Evolutionary conservation across 1,140 invertebrate genomes (phyloP), one percentile per base, ranked within the genome.

Genomic region (Ericerus pela): DNA sequence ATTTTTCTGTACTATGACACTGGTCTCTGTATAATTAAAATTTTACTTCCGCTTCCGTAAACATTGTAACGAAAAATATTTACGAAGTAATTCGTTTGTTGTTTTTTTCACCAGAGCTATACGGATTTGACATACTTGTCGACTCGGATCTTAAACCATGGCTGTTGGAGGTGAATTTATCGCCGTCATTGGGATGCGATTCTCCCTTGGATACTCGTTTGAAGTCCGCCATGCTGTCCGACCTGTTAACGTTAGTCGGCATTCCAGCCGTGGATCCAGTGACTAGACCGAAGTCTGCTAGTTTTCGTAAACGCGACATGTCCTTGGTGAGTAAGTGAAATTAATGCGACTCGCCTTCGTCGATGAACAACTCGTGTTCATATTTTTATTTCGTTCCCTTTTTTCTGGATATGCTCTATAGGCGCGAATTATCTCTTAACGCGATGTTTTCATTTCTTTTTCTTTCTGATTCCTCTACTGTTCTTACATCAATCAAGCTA

Each of bases 121-220:
- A 91, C 69, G 93, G 93, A n/a, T 95, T 95, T 70, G 93, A 96
- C 70, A 88, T 96, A 59, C 69, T 96, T 16, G 82, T 96, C 47
- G 93, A 96, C 70, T 81, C 86, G 56, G 81, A 82, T 57, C 69
- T 95, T 56, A 92, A 92, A 68, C 91, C 93, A 0, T 96, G 92
- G 92, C 69, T 96, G 16, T 68, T 95, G 41, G 93, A 96, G 71
- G 84, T 91, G 8, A 97, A 96, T 70, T 70, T 96, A 2, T 94
- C 88, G 1, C 93, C 93, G 1, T 94, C 89, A 60, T 72, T 97
- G 61, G 89, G 88, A 52, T 93, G 91, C 68, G 90, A 95, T 70
- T 88, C 88, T 60, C 87, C 89, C 0, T 68, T 96, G 43, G 93
- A 97, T 72, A 79, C 90, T 26, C 82, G 88, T 67, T 79, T 97